Conservation (phyloP, 2,888 invertebrate genomes). For the Neria commutata region DNA sequence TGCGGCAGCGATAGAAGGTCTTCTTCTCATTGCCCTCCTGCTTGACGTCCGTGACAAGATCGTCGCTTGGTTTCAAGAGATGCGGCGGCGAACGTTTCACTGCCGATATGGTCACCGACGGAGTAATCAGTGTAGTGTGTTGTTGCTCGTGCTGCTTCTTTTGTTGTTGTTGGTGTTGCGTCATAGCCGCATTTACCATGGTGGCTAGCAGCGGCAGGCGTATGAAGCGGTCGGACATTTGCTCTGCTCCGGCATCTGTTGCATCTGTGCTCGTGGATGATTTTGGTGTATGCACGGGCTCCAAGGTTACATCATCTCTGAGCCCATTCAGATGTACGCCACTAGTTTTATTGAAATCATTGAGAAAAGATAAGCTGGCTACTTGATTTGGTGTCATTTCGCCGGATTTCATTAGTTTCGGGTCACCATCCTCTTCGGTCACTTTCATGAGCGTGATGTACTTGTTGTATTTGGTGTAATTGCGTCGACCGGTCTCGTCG, state of each 20-base stretch:
- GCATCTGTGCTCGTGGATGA: constrained; percentile 27
- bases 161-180: constrained; percentile 46
- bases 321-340: constrained; percentile 42
- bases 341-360: constrained; percentile 62
- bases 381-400: constrained; percentile 63
- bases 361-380: constrained; percentile 64
- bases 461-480: constrained; percentile 92
- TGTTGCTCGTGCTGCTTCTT: constrained; percentile 43
- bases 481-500: constrained; percentile 87
- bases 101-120: constrained; percentile 56
- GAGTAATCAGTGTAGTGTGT: constrained; percentile 50
- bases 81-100: constrained; percentile 62
- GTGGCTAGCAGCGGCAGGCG: constrained; percentile 52
- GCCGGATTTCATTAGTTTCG: constrained; percentile 61
- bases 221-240: constrained; percentile 48
- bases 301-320: constrained; percentile 53
- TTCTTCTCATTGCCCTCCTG: constrained; percentile 68
- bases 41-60: constrained; percentile 62
- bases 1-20: constrained; percentile 87
- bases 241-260: constrained; percentile 33
- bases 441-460: constrained; percentile 77
- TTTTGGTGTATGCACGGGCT: constrained; percentile 38
- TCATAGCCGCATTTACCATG: constrained; percentile 56
- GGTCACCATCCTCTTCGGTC: constrained; percentile 64
- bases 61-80: constrained; percentile 69